Base-by-base conservation (phyloP, 1,140 invertebrate species). In the Maniola jurtina region DNA sequence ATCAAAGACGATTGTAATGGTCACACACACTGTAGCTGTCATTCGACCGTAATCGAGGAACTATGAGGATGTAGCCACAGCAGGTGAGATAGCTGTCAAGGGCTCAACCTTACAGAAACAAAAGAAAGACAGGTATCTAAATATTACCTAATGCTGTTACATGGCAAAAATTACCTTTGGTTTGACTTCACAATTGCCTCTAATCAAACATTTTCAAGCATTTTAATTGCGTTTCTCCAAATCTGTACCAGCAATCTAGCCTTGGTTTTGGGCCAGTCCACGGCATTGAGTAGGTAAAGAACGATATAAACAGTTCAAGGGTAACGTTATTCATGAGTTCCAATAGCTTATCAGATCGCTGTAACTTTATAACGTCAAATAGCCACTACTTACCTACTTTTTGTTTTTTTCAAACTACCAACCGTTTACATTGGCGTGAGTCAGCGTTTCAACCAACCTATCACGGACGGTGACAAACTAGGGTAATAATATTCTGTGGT, bases 261-360 rank as follows among this genome's bases (percentile, higher is more conserved):
- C 59, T 69, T 61, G 48, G 59, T 71, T 80, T 80, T 76, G 57
- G 72, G 80, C 56, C 45, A 66, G 40, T 33, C 42, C 56, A 68
- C 67, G 66, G 11, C 68, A 72, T 72, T 74, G 67, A 69, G 40
- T 74, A 65, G 66, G 35, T 34, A 55, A 34, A 16, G 52, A 65
- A 58, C 68, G 33, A 64, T 59, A 72, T 48, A 72, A 62, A 65
- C 70, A 62, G 75, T 83, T 83, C 79, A 83, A 81, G 81, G 81
- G 45, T 59, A 61, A 40, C 73, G 72, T 79, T 83, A 81, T 81
- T 79, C 73, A 81, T 76, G 76, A 77, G 56, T 57, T 64, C 68
- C 69, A 70, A 76, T 71, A 72, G 34, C 56, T 78, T 80, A 78
- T 78, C 73, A 73, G 73, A 64, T 55, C 33, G 52, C 48, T 15